phyloP scores from a whole-genome alignment of 2,888 invertebrate genomes.

The Leptothorax acervorum region DNA sequence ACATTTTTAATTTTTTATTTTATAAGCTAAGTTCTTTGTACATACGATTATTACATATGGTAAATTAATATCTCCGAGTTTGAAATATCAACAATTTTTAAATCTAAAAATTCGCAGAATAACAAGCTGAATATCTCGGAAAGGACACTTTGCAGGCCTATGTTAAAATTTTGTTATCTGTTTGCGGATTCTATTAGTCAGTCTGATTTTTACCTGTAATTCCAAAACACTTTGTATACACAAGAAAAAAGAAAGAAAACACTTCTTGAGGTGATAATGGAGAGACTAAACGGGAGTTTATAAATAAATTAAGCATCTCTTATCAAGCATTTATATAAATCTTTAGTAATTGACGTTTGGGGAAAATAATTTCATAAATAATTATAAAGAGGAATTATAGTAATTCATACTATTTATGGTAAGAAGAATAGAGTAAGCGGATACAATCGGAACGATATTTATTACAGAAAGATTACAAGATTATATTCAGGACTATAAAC shows the following conservation, averaged over 20 bases:
- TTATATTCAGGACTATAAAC: constrained; percentile 56
- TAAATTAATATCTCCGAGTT: not conserved
- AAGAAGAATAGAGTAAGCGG: not conserved
- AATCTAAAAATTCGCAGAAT: not conserved
- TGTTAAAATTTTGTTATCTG: not conserved
- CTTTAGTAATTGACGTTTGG: not conserved
- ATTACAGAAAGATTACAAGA: constrained; percentile 57
- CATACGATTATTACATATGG: not conserved
- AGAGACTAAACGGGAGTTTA: not conserved
- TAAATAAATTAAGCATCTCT: not conserved
- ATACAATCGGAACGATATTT: constrained; percentile 50
- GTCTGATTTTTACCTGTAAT: not conserved
- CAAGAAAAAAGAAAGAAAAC: not conserved
- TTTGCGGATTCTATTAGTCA: not conserved
- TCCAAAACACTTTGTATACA: not conserved
- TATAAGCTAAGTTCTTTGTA: not conserved
- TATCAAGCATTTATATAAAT: not conserved
- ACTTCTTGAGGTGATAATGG: not conserved
- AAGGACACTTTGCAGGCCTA: not conserved
- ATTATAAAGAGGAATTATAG: not conserved
- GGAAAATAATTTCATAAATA: constrained; percentile 3
- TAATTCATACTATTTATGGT: not conserved
- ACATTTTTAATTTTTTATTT: not conserved
- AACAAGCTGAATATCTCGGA: not conserved
- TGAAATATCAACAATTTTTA: not conserved